Percentiles rank a stretch among this genome's conserved stretches.
phyloP scores from a whole-genome alignment of 92 coral and sea anemone genomes.

The Parazoanthus swiftii region DNA sequence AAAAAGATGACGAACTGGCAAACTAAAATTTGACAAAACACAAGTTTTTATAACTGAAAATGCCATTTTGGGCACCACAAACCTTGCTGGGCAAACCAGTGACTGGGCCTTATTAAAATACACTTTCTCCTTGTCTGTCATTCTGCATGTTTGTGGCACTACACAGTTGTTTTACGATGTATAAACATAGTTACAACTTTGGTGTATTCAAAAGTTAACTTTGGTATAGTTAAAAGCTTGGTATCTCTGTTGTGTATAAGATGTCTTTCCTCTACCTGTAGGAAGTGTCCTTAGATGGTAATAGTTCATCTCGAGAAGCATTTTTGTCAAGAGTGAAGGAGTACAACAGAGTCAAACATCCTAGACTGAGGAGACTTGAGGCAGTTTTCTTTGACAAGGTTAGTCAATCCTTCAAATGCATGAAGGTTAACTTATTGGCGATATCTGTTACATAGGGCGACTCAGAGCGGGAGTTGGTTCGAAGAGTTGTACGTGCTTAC shows the following conservation, averaged over 20 bases:
- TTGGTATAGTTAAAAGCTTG: background rate
- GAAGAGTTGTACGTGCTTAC: background rate
- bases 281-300: conserved; percentile 28
- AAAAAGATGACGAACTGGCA: too few relatives aligned
- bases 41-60: too few relatives aligned
- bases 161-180: too few relatives aligned
- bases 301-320: conserved; percentile 4
- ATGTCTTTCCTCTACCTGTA: background rate
- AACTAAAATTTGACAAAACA: too few relatives aligned
- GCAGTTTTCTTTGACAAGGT: conserved; percentile 82
- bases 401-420: background rate
- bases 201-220: background rate
- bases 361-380: conserved; percentile 46
- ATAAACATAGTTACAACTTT: background rate
- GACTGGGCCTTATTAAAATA: too few relatives aligned
- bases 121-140: too few relatives aligned
- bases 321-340: conserved; percentile 19
- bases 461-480: background rate
- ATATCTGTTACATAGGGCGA: background rate
- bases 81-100: too few relatives aligned
- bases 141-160: background rate
- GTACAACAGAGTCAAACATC: conserved; percentile 42
- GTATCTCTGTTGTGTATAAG: background rate
- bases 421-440: too few relatives aligned
- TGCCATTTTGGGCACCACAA: too few relatives aligned